phyloP scores from a whole-genome alignment of 1,140 invertebrate genomes.

The Drosophila ambigua region DNA sequence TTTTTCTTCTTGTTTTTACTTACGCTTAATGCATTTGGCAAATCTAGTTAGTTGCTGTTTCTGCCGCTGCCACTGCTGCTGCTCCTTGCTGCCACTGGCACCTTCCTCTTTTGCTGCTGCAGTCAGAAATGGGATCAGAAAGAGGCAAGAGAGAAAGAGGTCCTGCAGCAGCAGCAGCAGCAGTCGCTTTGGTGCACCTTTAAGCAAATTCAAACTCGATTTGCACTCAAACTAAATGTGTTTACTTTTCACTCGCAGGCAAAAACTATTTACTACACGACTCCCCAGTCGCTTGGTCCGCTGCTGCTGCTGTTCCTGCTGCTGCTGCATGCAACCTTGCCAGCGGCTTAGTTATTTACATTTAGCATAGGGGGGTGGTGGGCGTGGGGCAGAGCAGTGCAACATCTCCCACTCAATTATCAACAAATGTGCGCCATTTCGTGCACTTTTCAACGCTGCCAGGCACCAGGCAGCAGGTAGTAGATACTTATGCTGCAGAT shows the following conservation, averaged over 20 bases:
- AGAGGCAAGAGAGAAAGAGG: neutral
- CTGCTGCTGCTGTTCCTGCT: too few relatives aligned
- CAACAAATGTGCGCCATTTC: slow-evolving; percentile 61
- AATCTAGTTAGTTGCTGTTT: slow-evolving; percentile 48
- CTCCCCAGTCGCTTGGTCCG: slow-evolving; percentile 18
- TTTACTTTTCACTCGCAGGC: slow-evolving; percentile 72
- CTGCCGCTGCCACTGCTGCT: slow-evolving; percentile 27
- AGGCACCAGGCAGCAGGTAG: slow-evolving; percentile 5
- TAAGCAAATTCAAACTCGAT: slow-evolving; percentile 77
- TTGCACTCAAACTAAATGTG: slow-evolving; percentile 77
- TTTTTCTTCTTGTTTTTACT: slow-evolving; percentile 17
- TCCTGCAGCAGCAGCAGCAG: neutral
- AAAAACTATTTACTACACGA: slow-evolving; percentile 70
- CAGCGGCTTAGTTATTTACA: slow-evolving; percentile 54
- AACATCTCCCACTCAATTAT: slow-evolving; percentile 36
- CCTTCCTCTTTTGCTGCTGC: slow-evolving; percentile 15
- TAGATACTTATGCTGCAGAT: slow-evolving; percentile 8
- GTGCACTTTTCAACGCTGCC: slow-evolving; percentile 54
- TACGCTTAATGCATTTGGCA: slow-evolving; percentile 52
- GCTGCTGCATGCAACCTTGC: slow-evolving; percentile 32
- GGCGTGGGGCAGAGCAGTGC: slow-evolving; percentile 1
- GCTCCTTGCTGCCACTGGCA: slow-evolving; percentile 4
- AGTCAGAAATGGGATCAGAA: neutral
- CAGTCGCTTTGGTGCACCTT: slow-evolving; percentile 43
- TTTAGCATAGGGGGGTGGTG: slow-evolving; percentile 2